These are phyloP conservation scores for Ciona savignyi DNA, from an alignment of 23 tunicate genomes.

Conservation along the genomic window DNA sequence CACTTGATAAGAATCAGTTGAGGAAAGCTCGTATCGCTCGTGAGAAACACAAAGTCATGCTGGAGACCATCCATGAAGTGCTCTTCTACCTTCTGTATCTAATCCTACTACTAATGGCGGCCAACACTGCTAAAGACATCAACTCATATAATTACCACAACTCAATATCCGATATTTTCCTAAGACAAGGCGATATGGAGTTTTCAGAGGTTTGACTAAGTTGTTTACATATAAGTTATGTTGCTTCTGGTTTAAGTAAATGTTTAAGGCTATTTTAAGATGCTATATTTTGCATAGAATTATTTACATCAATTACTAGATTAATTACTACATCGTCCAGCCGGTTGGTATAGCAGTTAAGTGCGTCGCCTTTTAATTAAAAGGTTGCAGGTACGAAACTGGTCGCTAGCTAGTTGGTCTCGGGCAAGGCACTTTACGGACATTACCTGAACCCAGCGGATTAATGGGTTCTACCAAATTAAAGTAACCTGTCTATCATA, in stretches of 20 bases:
- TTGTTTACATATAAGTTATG: too few relatives aligned
- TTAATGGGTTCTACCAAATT: too few relatives aligned
- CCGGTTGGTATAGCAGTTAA: too few relatives aligned
- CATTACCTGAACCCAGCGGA: too few relatives aligned
- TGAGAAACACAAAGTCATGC: conserved; percentile 56
- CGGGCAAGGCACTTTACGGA: too few relatives aligned
- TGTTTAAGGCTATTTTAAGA: background rate
- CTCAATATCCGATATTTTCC: conserved; percentile 50
- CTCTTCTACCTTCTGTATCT: conserved; percentile 50
- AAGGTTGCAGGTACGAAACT: too few relatives aligned
- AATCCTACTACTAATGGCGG: conserved; percentile 46
- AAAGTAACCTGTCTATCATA: too few relatives aligned
- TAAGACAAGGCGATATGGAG: conserved; percentile 27
- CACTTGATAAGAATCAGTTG: background rate
- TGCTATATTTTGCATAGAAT: background rate
- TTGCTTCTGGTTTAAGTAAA: background rate
- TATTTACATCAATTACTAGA: background rate
- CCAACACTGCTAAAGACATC: conserved; percentile 50
- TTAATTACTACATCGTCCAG: too few relatives aligned
- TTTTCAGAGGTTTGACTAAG: conserved; percentile 41
- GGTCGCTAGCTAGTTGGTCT: too few relatives aligned
- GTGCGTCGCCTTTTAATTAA: too few relatives aligned
- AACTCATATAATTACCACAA: conserved; percentile 28
- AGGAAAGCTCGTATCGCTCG: conserved; percentile 24
- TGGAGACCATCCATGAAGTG: conserved; percentile 50